Base-by-base conservation (phyloP, 2,113 vertebrate genomes). In the Ceratotherium simum region DNA sequence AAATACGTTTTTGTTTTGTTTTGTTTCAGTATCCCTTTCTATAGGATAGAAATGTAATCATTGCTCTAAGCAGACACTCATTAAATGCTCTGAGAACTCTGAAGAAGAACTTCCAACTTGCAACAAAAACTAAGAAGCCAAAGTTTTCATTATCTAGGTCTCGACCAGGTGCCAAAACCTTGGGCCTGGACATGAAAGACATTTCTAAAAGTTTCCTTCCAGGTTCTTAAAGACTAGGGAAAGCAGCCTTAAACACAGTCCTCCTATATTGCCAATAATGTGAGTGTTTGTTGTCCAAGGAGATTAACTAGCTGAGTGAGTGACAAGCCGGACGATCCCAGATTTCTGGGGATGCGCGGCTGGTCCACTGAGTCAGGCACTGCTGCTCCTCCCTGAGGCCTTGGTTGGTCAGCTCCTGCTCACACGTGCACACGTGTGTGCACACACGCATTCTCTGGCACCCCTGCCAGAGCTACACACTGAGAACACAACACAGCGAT, bases 151-250 rank as follows among this genome's bases (percentile, higher is more conserved):
- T 17, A 80, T 9, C 51, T 70, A 58, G 27, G 54, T 95, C 18
- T 21, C 36, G 67, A 25, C 46, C 75, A 79, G 54, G 20, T 39
- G 13, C 60, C 51, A 86, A 64, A 93, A 65, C 8, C 69, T 78
- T 85, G 54, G 65, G 39, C 58, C 23, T 36, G 11, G 39, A 87
- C 42, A 73, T n/a, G 75, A 69, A 85, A 91, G 36, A 76, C 36
- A 81, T 31, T 70, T 46, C 51, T n/a, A 65, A 90, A 94, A 64
- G 29, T 79, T 91, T 75, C 80, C 70, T 62, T 70, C 91, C 21
- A 48, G 93, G 70, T n/a, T 69, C 83, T 92, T 79, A 94, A 95
- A 82, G 31, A 78, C 39, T 48, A 72, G 48, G 78, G 29, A 93
- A 92, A 85, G 42, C 25, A 91, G 20, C 36, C 56, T 81, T 65